phyloP scores from a whole-genome alignment of 2,113 vertebrate species.

The Aviceda subcristata region DNA sequence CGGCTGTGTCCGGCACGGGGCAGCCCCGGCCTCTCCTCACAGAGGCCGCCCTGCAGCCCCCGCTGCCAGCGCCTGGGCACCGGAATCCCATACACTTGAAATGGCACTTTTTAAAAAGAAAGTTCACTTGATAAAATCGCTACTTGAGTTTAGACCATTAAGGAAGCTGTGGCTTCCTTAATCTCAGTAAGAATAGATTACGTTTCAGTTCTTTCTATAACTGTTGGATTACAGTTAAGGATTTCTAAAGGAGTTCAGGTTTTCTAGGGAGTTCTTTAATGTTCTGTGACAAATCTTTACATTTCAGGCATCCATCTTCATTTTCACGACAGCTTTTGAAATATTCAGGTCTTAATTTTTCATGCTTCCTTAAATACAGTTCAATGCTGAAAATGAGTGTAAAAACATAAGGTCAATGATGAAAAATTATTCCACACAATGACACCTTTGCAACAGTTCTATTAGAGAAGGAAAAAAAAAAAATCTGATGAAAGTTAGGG shows the following conservation, averaged over 20 bases:
- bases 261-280: not conserved
- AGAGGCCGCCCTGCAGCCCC: not conserved
- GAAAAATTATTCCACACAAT: not conserved
- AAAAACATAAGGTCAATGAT: not conserved
- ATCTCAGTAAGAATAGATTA: not conserved
- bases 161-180: not conserved
- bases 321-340: not conserved
- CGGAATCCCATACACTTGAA: not conserved
- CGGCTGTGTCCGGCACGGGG: rapidly evolving
- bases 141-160: not conserved
- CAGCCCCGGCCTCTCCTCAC: not conserved
- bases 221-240: not conserved
- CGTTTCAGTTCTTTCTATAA: not conserved
- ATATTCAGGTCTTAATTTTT: not conserved
- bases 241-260: not conserved
- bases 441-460: not conserved
- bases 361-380: not conserved
- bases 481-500: not conserved
- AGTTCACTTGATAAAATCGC: not conserved
- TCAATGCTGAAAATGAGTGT: not conserved
- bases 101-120: not conserved
- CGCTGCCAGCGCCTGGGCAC: too few species aligned
- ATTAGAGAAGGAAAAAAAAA: not conserved
- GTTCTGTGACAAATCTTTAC: not conserved
- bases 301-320: not conserved